Conservation (phyloP, 2,888 invertebrate species). For the Megamerina dolium region DNA sequence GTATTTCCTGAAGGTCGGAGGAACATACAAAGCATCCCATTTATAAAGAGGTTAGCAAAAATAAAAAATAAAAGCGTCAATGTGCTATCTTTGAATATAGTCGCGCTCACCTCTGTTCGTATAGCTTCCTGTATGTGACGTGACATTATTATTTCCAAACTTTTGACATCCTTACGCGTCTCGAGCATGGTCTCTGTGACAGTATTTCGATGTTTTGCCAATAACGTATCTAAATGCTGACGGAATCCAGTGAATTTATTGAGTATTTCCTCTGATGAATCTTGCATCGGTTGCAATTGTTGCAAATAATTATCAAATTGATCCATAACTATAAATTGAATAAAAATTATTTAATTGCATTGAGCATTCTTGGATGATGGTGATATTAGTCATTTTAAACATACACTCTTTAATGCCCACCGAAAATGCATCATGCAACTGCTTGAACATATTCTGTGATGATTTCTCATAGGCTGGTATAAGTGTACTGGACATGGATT, state of each 20-base stretch:
- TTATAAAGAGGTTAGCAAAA: too few relatives aligned
- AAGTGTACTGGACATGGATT: conserved; percentile 67
- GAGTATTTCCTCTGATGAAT: conserved; percentile 42
- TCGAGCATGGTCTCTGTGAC: conserved; percentile 43
- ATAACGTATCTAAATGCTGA: conserved; percentile 38
- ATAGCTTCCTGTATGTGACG: conserved; percentile 45
- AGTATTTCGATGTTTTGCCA: conserved; percentile 38
- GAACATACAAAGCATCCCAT: too few relatives aligned
- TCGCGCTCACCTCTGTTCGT: conserved; percentile 40
- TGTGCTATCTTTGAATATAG: too few relatives aligned
- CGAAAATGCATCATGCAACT: conserved; percentile 82
- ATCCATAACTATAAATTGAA: conserved; percentile 48
- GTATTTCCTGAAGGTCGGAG: too few relatives aligned
- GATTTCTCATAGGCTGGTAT: conserved; percentile 84
- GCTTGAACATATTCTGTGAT: conserved; percentile 79
- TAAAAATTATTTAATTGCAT: conserved; percentile 6
- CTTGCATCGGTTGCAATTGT: conserved; percentile 47
- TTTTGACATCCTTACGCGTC: conserved; percentile 45
- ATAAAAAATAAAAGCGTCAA: too few relatives aligned
- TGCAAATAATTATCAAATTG: conserved; percentile 51
- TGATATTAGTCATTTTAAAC: conserved; percentile 15
- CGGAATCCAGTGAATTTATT: conserved; percentile 40
- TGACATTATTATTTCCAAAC: conserved; percentile 38
- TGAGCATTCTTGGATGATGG: too few relatives aligned
- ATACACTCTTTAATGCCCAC: conserved; percentile 86